A percentile compares a stretch with the other conserved stretches of the same genome.
Conservation (phyloP, 2,113 vertebrate genomes). For the Salvator merianae region DNA sequence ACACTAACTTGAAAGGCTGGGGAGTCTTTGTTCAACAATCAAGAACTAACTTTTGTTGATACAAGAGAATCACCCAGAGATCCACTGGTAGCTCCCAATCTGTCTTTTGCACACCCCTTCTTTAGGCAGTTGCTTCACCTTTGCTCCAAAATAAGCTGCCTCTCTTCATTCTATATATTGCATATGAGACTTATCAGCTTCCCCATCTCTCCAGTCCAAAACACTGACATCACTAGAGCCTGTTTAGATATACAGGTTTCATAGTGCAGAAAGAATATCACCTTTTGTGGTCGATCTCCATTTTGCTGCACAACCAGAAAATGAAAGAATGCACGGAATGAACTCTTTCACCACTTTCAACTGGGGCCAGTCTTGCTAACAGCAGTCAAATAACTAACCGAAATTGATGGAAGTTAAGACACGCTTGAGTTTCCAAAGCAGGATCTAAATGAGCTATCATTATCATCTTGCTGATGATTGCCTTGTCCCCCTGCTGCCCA, state of each 20-base stretch:
- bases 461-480: slow-evolving; percentile 48
- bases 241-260: not conserved
- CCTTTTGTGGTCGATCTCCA: slow-evolving; percentile 2
- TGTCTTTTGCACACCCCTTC: not conserved
- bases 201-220: not conserved
- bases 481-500: slow-evolving; percentile 40
- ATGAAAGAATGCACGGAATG: not conserved
- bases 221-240: not conserved
- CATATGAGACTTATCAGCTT: not conserved
- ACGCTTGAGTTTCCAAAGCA: slow-evolving; percentile 44
- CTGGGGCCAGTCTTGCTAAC: slow-evolving; percentile 12
- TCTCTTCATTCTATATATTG: slow-evolving; percentile 1
- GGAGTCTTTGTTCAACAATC: too few species aligned
- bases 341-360: not conserved
- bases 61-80: not conserved
- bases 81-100: not conserved
- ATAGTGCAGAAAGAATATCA: slow-evolving; percentile 8
- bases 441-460: slow-evolving; percentile 40
- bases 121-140: not conserved
- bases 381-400: slow-evolving; percentile 31
- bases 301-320: not conserved
- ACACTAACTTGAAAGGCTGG: too few species aligned
- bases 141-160: not conserved
- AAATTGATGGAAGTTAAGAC: slow-evolving; percentile 57
- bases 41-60: not conserved